Percentiles rank a stretch among this genome's conserved stretches.
Conservation (phyloP, 2,888 invertebrate species). For the Camponotus fellah region DNA sequence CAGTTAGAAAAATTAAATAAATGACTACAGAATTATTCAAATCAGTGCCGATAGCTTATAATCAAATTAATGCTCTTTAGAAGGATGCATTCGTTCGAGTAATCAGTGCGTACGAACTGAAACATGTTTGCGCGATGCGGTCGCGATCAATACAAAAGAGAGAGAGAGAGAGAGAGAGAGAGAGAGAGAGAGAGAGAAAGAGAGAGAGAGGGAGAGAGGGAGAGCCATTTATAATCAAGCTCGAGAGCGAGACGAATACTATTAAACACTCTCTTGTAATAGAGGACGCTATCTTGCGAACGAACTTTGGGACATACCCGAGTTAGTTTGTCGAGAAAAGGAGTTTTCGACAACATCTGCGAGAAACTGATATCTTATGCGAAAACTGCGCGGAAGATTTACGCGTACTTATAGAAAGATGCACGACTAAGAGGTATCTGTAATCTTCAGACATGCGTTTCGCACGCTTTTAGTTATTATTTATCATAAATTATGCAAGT, state of each 20-base stretch:
- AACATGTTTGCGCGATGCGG: not conserved
- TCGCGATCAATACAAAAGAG: constrained; percentile 22
- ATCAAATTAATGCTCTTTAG: constrained; percentile 1
- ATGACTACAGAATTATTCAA: not conserved
- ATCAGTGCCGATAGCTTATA: not conserved
- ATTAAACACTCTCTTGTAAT: constrained; percentile 24
- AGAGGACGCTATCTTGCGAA: constrained; percentile 21
- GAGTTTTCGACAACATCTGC: constrained; percentile 64
- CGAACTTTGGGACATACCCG: constrained; percentile 56
- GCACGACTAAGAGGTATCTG: constrained; percentile 53
- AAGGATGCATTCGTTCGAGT: not conserved
- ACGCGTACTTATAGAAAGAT: constrained; percentile 64
- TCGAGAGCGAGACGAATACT: constrained; percentile 3
- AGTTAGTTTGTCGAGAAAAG: constrained; percentile 51
- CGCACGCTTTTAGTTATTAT: constrained; percentile 23
- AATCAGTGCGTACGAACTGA: not conserved
- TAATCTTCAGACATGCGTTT: not conserved
- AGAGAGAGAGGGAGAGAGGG: not conserved
- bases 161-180: not conserved
- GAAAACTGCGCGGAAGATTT: constrained; percentile 62
- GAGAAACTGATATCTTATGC: constrained; percentile 66
- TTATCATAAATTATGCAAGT: constrained; percentile 3
- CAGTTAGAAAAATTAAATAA: not conserved
- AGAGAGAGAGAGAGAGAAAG: not conserved
- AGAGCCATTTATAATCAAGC: not conserved